These are phyloP conservation scores for Ahaetulla prasina DNA, from an alignment of 2,113 vertebrate species.

Conservation along the genomic window DNA sequence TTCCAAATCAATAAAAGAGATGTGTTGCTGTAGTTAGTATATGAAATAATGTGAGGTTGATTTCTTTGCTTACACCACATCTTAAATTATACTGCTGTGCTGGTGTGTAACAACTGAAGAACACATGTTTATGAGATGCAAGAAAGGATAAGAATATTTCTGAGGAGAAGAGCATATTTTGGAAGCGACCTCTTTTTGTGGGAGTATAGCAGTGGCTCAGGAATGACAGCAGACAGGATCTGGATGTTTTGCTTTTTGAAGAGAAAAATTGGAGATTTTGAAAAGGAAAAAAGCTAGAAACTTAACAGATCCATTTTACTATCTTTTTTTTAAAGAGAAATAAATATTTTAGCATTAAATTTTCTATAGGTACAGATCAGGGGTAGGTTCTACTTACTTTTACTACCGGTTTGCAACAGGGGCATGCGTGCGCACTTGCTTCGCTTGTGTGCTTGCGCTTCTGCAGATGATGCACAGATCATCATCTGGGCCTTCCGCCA, in stretches of 20 bases:
- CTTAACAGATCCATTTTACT: not conserved
- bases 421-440: too few species aligned
- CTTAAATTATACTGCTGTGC: not conserved
- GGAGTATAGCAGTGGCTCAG: not conserved
- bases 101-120: not conserved
- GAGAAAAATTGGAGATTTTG: not conserved
- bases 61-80: not conserved
- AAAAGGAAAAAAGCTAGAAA: not conserved
- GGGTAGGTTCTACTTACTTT: too few species aligned
- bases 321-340: not conserved
- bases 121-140: not conserved
- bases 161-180: not conserved
- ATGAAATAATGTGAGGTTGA: not conserved
- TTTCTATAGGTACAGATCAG: not conserved
- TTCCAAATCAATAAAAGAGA: not conserved
- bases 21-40: not conserved
- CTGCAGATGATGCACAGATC: too few species aligned
- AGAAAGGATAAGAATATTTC: not conserved
- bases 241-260: not conserved
- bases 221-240: not conserved
- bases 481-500: too few species aligned
- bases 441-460: too few species aligned
- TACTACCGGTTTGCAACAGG: too few species aligned
- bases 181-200: not conserved
- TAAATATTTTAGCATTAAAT: not conserved